Percentiles rank a stretch among this genome's conserved stretches.
Evolutionary conservation across 2,888 invertebrate genomes (phyloP).

Genomic region (Eupithecia tripunctaria): DNA sequence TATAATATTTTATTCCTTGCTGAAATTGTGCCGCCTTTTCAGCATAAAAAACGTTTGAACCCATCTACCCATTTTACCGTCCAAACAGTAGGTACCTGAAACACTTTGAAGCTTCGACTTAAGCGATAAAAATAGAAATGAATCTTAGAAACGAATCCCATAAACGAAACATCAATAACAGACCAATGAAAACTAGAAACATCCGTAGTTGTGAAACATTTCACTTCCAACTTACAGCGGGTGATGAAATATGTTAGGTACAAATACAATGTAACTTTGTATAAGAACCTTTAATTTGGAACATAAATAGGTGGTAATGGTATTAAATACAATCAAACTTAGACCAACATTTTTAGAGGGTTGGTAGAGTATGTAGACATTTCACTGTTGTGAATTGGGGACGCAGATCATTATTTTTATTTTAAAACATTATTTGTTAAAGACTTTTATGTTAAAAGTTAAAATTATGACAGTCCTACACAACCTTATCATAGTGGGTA

Average conservation of each 20-base stretch:
- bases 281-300: neutral
- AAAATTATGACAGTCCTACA: too few relatives aligned
- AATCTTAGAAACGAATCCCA: constrained; percentile 26
- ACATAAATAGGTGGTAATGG: neutral
- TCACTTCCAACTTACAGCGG: neutral
- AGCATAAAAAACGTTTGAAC: constrained; percentile 32
- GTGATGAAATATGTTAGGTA: neutral
- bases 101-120: constrained; percentile 46
- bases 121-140: constrained; percentile 52
- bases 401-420: neutral
- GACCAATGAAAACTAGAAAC: constrained; percentile 6
- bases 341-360: neutral
- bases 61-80: constrained; percentile 46
- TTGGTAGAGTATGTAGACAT: neutral
- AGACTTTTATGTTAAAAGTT: neutral
- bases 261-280: constrained; percentile 1
- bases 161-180: constrained; percentile 15
- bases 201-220: constrained; percentile 14
- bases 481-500: neutral
- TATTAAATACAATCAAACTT: neutral
- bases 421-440: neutral
- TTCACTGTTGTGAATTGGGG: neutral
- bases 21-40: constrained; percentile 9
- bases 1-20: neutral
- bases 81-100: constrained; percentile 34